A percentile compares a stretch with the other conserved stretches of the same genome.
phyloP scores from a whole-genome alignment of 2,888 invertebrate species.

The Nymphalis urticae region DNA sequence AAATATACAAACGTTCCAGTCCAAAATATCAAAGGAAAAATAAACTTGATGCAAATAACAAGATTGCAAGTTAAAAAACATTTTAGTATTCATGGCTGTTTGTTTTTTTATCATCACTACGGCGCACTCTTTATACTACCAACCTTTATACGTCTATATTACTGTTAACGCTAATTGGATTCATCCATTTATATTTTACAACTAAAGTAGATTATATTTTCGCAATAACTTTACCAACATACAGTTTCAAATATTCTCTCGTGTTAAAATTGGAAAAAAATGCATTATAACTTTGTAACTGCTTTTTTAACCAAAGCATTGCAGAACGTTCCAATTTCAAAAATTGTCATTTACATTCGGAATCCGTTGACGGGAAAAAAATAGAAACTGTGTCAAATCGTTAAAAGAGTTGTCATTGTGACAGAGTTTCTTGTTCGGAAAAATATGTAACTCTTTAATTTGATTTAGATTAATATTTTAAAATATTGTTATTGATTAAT shows the following conservation, averaged over 20 bases:
- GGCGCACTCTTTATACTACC: too few relatives aligned
- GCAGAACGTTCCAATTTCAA: slow-evolving; percentile 27
- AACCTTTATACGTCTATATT: neutral
- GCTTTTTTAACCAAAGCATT: neutral
- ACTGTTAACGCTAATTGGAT: neutral
- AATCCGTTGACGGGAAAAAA: slow-evolving; percentile 27
- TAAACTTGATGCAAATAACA: too few relatives aligned
- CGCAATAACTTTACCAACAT: neutral
- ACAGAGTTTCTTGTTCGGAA: slow-evolving; percentile 15
- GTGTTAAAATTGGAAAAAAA: neutral
- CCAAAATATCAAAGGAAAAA: too few relatives aligned
- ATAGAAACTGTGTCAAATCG: slow-evolving; percentile 44
- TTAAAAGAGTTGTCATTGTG: slow-evolving; percentile 39
- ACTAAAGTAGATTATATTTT: neutral
- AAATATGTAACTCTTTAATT: slow-evolving; percentile 2
- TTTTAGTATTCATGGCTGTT: too few relatives aligned
- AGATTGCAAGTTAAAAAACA: too few relatives aligned
- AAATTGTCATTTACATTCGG: slow-evolving; percentile 21
- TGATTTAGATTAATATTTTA: neutral
- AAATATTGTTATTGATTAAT: neutral
- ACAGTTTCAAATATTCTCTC: neutral
- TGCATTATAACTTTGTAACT: neutral
- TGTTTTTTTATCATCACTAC: too few relatives aligned
- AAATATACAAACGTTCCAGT: too few relatives aligned
- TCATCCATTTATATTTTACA: slow-evolving; percentile 5